These are phyloP conservation scores for Festucalex cinctus DNA, from an alignment of 2,113 vertebrate genomes.

Conservation along the genomic window DNA sequence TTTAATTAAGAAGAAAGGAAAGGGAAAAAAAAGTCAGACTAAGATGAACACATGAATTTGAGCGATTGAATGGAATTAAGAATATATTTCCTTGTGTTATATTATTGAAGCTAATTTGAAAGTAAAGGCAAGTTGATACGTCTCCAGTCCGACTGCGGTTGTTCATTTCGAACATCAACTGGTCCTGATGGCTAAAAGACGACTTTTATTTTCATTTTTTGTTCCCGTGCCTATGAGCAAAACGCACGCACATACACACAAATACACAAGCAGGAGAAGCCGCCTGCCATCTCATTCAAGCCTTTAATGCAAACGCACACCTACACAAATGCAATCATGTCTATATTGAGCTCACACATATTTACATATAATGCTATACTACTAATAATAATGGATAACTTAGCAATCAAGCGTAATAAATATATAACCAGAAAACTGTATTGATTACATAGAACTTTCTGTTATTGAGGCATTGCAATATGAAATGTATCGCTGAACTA, in stretches of 20 bases:
- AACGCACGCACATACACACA: conserved; percentile 16
- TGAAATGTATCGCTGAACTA: conserved; percentile 77
- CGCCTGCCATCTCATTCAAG: conserved; percentile 58
- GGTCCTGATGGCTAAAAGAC: conserved; percentile 19
- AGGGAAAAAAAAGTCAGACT: background rate
- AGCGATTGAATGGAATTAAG: conserved; percentile 5
- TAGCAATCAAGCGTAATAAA: conserved; percentile 81
- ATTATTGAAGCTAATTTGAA: conserved; percentile 19
- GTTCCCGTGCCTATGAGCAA: conserved; percentile 59
- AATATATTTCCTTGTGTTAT: conserved; percentile 35
- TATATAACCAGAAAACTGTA: conserved; percentile 76
- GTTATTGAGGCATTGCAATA: conserved; percentile 78
- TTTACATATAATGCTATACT: conserved; percentile 73
- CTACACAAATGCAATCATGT: conserved; percentile 56
- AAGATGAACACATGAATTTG: background rate
- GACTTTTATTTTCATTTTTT: background rate
- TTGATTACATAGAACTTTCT: conserved; percentile 78
- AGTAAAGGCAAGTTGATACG: conserved; percentile 6
- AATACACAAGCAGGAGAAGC: conserved; percentile 36
- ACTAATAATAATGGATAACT: conserved; percentile 81
- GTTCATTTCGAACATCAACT: conserved; percentile 16
- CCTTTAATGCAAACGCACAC: conserved; percentile 58
- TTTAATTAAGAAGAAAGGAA: conserved; percentile 6
- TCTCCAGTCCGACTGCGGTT: conserved; percentile 40
- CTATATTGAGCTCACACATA: conserved; percentile 71